Evolutionary conservation across 2,797 vertebrate species (phyloP), one percentile per base, ranked within the genome.

Genomic region (Catamblyrhynchus diadema): DNA sequence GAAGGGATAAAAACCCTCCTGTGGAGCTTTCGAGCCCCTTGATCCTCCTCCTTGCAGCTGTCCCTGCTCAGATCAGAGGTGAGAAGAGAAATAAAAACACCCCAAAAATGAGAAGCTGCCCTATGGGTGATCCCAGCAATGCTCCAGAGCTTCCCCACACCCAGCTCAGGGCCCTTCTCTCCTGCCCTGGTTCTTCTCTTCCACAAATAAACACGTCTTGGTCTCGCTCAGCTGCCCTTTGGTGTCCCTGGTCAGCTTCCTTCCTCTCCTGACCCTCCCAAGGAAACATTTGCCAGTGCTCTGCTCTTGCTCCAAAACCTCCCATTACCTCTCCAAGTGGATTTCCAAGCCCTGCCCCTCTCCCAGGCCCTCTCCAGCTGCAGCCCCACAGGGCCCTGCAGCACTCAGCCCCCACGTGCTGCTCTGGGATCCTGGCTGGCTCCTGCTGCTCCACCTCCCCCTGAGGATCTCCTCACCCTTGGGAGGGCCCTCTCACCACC

Each of bases 351-450:
- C 0, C 0, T 37, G 28, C 15, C 33, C 12, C 54, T 27, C 51
- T 74, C 50, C 61, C 2, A 7, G 10, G 42, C 32, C 13, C n/a
- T 12, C 23, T n/a, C 7, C 25, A 32, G 39, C 64, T 66, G 14
- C 8, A 71, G 73, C 12, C 54, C 45, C 15, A 9, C 13, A 32
- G 42, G 35, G 2, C 37, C 1, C 80, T 14, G 14, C 3, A 2
- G 61, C 10, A 4, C 44, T 27, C 0, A 0, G 12, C 19, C 57
- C 50, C 73, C 60, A 12, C 67, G 5, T 0, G 1, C 32, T 66
- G 7, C 1, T 4, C 4, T 4, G 0, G 4, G 11, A 28, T 35
- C 33, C 35, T 3, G 12, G 20, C 51, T 59, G 54, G n/a, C 24
- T 69, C 39, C 33, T 53, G 1, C 10, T 6, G 30, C 82, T 44